These are phyloP conservation scores for Lethenteron camtschaticum DNA, from an alignment of 2,113 vertebrate genomes.

Conservation along the genomic window DNA sequence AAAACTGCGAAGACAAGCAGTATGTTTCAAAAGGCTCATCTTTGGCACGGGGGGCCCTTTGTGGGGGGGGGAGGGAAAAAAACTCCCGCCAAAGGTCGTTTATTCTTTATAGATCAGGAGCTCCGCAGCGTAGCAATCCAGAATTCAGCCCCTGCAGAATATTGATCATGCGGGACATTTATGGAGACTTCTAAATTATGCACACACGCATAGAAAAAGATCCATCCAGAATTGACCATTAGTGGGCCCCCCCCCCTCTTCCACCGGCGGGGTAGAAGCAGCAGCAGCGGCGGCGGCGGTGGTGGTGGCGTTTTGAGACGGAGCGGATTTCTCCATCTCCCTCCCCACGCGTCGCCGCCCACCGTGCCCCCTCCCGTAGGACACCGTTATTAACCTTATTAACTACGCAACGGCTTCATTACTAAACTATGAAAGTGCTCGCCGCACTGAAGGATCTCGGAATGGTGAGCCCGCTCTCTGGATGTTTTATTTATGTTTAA, in stretches of 20 bases:
- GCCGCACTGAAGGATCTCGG: too few relatives aligned
- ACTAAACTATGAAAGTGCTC: too few relatives aligned
- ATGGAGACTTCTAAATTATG: conserved; percentile 2
- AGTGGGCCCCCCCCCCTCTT: not conserved
- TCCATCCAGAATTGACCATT: conserved; percentile 1
- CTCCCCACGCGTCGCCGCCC: too few relatives aligned
- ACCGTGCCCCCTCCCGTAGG: too few relatives aligned
- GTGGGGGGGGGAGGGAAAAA: not conserved
- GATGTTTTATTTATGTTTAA: too few relatives aligned
- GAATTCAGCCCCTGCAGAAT: not conserved
- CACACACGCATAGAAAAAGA: conserved; percentile 5
- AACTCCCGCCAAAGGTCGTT: conserved; percentile 5
- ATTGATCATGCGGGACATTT: conserved; percentile 4
- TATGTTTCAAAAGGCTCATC: not conserved
- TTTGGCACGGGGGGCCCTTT: conserved; percentile 3
- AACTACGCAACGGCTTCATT: too few relatives aligned
- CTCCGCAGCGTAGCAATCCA: not conserved
- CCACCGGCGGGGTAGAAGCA: too few relatives aligned
- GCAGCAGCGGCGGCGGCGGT: too few relatives aligned
- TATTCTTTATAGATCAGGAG: conserved; percentile 6
- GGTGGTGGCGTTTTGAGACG: too few relatives aligned
- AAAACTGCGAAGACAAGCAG: conserved; percentile 5
- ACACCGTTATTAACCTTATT: too few relatives aligned
- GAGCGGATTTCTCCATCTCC: too few relatives aligned
- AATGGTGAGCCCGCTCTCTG: too few relatives aligned